Conservation (phyloP, 2,797 vertebrate species). For the Dallia pectoralis region DNA sequence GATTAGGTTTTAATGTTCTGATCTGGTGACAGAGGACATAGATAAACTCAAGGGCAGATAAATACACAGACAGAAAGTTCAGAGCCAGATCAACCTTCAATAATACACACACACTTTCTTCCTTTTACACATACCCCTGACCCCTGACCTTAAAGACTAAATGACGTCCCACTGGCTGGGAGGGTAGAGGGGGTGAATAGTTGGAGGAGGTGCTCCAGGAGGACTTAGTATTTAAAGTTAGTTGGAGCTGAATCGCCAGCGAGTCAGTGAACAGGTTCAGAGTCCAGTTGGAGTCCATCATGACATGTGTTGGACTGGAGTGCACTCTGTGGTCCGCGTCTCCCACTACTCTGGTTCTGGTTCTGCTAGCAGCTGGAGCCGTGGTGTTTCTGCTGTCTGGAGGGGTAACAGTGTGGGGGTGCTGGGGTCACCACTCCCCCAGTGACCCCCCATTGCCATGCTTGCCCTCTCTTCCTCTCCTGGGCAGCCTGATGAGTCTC, state of each 20-base stretch:
- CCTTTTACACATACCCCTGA: constrained; percentile 10
- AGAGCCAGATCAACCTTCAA: constrained; percentile 8
- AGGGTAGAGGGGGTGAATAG: neutral
- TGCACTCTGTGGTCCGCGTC: neutral
- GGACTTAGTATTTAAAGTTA: too few relatives aligned
- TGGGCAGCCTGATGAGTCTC: constrained; percentile 78
- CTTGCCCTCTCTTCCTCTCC: constrained; percentile 62
- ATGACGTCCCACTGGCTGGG: constrained; percentile 16
- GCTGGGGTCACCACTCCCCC: neutral
- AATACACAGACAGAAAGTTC: neutral
- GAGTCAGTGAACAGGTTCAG: neutral
- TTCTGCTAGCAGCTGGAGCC: neutral
- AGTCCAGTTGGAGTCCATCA: neutral
- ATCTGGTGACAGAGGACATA: too few relatives aligned
- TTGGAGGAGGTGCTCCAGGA: neutral
- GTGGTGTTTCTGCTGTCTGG: neutral
- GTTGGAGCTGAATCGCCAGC: neutral
- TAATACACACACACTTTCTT: constrained; percentile 7
- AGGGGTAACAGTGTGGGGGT: neutral
- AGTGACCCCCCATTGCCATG: constrained; percentile 50
- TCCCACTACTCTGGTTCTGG: neutral
- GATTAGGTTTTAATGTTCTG: too few relatives aligned
- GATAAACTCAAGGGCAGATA: neutral
- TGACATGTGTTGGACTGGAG: neutral
- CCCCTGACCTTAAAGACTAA: constrained; percentile 32